Conservation (phyloP, 2,797 vertebrate genomes). For the Stomatorhinus walkeri region DNA sequence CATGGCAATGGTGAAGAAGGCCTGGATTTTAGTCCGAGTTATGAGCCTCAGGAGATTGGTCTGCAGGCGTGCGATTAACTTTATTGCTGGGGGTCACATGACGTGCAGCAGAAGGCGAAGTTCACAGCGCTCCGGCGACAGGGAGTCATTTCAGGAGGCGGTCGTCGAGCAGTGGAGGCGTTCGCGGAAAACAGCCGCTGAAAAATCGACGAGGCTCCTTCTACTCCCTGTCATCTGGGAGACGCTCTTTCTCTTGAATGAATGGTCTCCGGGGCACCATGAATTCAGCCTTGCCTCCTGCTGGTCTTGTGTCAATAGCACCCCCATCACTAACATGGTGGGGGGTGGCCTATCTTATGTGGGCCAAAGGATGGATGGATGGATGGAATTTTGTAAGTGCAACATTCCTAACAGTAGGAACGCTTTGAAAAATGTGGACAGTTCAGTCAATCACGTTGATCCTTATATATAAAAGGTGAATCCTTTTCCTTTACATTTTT, state of each 20-base stretch:
- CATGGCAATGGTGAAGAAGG: background rate
- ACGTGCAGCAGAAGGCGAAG: background rate
- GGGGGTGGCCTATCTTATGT: background rate
- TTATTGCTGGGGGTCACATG: background rate
- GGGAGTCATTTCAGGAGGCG: background rate
- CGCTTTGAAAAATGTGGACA: background rate
- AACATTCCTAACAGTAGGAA: background rate
- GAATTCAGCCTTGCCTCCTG: background rate
- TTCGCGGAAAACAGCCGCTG: background rate
- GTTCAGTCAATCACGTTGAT: background rate
- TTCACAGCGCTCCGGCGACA: background rate
- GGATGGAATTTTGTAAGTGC: background rate
- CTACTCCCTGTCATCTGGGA: background rate
- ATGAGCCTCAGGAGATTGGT: slow-evolving; percentile 8
- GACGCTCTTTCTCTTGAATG: background rate
- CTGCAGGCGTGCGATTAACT: background rate
- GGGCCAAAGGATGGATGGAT: background rate
- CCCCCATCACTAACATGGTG: background rate
- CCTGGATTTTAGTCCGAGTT: background rate
- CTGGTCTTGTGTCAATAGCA: background rate
- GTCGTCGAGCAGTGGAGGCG: background rate
- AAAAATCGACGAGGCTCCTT: background rate
- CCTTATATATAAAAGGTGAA: background rate
- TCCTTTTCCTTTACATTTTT: background rate
- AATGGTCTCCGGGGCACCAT: background rate